These are phyloP conservation scores for Phalangium opilio DNA, from an alignment of 2,888 invertebrate species.

Conservation along the genomic window DNA sequence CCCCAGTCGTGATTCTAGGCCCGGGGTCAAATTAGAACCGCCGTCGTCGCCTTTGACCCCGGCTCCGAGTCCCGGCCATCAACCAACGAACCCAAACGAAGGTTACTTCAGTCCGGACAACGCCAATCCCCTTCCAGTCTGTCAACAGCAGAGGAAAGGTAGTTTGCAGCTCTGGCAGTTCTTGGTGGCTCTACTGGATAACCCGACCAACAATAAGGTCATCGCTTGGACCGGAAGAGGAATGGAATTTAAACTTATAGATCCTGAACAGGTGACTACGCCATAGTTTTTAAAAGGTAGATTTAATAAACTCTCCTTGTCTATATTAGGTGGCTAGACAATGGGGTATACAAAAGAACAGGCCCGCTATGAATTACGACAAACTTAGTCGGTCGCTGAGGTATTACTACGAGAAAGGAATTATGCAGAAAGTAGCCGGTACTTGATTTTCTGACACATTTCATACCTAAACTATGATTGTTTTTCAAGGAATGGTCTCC, in stretches of 20 bases:
- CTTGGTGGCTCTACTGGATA: constrained; percentile 53
- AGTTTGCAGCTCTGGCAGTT: constrained; percentile 91
- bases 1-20: too few relatives aligned
- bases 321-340: constrained; percentile 83
- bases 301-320: too few relatives aligned
- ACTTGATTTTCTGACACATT: constrained; percentile 21
- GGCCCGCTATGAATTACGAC: constrained; percentile 96
- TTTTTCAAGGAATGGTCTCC: too few relatives aligned
- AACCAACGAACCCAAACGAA: too few relatives aligned
- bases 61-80: too few relatives aligned
- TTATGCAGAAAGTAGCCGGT: constrained; percentile 94
- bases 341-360: constrained; percentile 92
- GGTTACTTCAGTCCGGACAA: too few relatives aligned
- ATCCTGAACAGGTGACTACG: constrained; percentile 87
- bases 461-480: not conserved
- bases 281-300: too few relatives aligned
- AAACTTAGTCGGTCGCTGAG: constrained; percentile 80
- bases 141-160: constrained; percentile 37
- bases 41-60: too few relatives aligned
- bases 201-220: constrained; percentile 30
- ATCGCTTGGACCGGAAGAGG: constrained; percentile 92
- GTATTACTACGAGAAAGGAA: constrained; percentile 97
- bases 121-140: too few relatives aligned
- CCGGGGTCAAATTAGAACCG: too few relatives aligned
- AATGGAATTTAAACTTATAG: constrained; percentile 86